Evolutionary conservation across 2,797 vertebrate species (phyloP).

Genomic region (Acestrorhynchus altus): DNA sequence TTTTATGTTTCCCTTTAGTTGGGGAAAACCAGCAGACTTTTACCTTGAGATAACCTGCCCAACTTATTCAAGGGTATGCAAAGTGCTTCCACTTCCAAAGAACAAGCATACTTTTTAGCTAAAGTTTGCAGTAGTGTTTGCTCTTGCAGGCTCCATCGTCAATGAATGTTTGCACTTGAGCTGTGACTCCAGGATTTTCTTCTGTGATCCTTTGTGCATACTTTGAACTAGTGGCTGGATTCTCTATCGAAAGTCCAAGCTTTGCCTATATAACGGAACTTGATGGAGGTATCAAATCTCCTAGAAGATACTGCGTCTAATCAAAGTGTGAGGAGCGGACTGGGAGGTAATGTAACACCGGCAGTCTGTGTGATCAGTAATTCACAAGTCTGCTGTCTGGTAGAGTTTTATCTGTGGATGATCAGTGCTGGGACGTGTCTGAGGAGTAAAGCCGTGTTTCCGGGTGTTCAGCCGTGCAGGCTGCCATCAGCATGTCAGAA

Average conservation of each 20-base stretch:
- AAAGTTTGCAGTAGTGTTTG: constrained; percentile 40
- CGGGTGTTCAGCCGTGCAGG: constrained; percentile 42
- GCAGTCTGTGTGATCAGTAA: constrained; percentile 33
- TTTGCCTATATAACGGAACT: neutral
- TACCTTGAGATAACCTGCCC: constrained; percentile 49
- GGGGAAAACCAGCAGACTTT: constrained; percentile 34
- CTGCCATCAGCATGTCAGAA: constrained; percentile 53
- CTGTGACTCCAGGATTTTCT: constrained; percentile 11
- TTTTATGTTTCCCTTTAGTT: constrained; percentile 52
- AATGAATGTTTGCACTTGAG: constrained; percentile 35
- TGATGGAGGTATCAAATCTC: constrained; percentile 5
- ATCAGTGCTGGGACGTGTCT: constrained; percentile 46
- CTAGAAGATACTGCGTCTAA: constrained; percentile 10
- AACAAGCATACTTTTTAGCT: constrained; percentile 33
- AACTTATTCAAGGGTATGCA: constrained; percentile 39
- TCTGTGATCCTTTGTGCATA: neutral
- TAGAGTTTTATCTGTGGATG: constrained; percentile 41
- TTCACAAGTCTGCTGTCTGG: constrained; percentile 33
- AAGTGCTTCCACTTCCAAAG: constrained; percentile 39
- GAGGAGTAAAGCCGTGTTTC: constrained; percentile 34
- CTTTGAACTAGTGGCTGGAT: neutral
- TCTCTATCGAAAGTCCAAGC: neutral
- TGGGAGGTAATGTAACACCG: constrained; percentile 21
- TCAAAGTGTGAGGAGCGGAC: constrained; percentile 34
- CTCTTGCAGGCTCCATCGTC: constrained; percentile 34